A percentile compares a stretch with the other conserved stretches of the same genome.
Conservation (phyloP, 2,113 vertebrate species). For the Labeo catla region DNA sequence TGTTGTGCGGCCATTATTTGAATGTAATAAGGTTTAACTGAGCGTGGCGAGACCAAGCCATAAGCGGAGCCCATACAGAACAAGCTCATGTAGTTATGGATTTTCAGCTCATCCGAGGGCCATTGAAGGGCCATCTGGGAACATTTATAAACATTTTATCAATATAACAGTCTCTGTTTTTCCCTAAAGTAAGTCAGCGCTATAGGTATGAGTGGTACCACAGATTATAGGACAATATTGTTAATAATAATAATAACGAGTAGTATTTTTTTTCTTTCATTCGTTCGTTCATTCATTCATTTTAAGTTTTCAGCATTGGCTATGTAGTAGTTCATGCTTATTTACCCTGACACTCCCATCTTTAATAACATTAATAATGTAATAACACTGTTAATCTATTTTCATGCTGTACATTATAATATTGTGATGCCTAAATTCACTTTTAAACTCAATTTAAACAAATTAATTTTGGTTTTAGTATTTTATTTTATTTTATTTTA, state of each 20-base stretch:
- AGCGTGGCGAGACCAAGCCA: not conserved
- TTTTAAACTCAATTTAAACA: no score
- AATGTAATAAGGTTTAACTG: slow-evolving; percentile 31
- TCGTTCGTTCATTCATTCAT: no score
- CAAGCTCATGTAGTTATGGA: slow-evolving; percentile 15
- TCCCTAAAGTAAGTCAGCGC: not conserved
- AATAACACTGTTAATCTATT: no score
- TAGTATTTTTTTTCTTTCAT: no score
- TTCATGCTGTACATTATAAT: not conserved
- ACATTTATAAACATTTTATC: slow-evolving; percentile 17
- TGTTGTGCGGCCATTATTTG: slow-evolving; percentile 18
- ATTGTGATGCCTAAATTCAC: not conserved
- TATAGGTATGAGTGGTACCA: not conserved
- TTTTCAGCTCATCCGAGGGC: slow-evolving; percentile 5
- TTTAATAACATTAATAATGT: not conserved
- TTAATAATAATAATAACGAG: not conserved
- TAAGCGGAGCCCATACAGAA: not conserved
- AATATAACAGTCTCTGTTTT: not conserved
- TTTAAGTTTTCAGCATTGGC: not conserved
- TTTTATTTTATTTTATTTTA: no score
- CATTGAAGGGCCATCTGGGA: not conserved
- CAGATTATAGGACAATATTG: not conserved
- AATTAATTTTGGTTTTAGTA: no score
- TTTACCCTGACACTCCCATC: not conserved
- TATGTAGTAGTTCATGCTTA: not conserved